These are phyloP conservation scores for Nephila pilipes DNA, from an alignment of 1,140 invertebrate species.

Conservation along the genomic window DNA sequence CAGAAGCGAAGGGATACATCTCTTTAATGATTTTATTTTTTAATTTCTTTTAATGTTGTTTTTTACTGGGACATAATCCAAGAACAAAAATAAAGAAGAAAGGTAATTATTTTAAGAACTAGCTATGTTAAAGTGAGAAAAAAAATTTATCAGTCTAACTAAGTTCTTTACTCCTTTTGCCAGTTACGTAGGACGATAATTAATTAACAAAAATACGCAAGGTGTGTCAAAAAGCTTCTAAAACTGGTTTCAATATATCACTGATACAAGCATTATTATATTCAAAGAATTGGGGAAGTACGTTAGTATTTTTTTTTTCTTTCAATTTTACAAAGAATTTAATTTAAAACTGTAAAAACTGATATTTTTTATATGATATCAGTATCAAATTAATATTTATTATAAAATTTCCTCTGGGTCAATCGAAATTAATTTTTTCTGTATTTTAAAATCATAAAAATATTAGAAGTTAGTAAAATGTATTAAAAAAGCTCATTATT, in stretches of 20 bases:
- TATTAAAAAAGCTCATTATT: too few relatives aligned
- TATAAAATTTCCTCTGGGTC: too few relatives aligned
- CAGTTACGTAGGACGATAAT: constrained; percentile 14
- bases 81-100: neutral
- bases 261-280: neutral
- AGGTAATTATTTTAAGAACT: neutral
- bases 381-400: too few relatives aligned
- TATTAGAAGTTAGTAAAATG: too few relatives aligned
- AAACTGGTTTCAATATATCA: neutral
- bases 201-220: neutral
- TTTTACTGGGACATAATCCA: neutral
- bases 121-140: neutral
- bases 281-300: neutral
- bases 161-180: neutral
- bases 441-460: too few relatives aligned
- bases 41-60: neutral
- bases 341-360: too few relatives aligned
- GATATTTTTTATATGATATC: too few relatives aligned
- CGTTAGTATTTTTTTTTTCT: too few relatives aligned
- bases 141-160: neutral
- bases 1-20: neutral
- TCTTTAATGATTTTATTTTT: neutral
- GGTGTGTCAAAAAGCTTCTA: neutral
- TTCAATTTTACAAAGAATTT: too few relatives aligned
- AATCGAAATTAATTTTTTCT: too few relatives aligned